Evolutionary conservation across 1,140 invertebrate species (phyloP).

Genomic region (Tetramorium parvispinum): DNA sequence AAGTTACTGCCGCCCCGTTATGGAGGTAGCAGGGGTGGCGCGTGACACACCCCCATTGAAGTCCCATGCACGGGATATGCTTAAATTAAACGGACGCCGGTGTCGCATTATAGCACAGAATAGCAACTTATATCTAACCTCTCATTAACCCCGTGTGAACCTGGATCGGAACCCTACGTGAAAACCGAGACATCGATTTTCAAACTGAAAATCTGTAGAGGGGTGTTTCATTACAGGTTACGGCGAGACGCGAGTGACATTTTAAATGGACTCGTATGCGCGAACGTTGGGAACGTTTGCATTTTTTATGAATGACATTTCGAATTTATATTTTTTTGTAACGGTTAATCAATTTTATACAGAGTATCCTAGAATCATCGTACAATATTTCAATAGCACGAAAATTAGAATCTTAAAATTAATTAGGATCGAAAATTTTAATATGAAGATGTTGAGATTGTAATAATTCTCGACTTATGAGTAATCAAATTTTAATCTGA

Average conservation of each 20-base stretch:
- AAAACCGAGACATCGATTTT: conserved; percentile 78
- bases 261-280: conserved; percentile 35
- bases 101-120: conserved; percentile 80
- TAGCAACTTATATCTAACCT: conserved; percentile 85
- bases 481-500: not conserved
- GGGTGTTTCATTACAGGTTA: conserved; percentile 64
- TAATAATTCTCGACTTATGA: not conserved
- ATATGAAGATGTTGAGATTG: not conserved
- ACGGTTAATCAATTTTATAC: not conserved
- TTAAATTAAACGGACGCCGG: conserved; percentile 84
- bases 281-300: not conserved
- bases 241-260: conserved; percentile 22
- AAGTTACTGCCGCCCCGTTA: conserved; percentile 61
- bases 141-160: conserved; percentile 85
- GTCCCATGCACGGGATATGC: conserved; percentile 80
- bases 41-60: conserved; percentile 83
- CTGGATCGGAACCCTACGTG: conserved; percentile 58
- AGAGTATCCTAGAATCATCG: not conserved
- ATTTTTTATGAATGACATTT: not conserved
- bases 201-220: conserved; percentile 74
- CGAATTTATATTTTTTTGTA: not conserved
- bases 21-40: conserved; percentile 59
- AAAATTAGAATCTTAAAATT: not conserved
- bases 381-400: not conserved
- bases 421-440: not conserved